Conservation (phyloP, 2,797 vertebrate species). For the Eupleurogrammus muticus region DNA sequence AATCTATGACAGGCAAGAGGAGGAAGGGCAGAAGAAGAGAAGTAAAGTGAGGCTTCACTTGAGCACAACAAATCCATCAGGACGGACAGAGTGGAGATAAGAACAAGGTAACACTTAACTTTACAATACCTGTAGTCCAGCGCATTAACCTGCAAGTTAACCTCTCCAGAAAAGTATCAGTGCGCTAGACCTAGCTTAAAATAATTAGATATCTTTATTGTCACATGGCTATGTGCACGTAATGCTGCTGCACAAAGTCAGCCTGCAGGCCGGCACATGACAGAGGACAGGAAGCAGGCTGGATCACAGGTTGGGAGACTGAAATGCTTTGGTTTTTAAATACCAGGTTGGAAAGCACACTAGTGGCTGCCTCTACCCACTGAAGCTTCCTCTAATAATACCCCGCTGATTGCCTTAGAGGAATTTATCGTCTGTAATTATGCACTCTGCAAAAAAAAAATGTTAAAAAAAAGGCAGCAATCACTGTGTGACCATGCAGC, state of each 20-base stretch:
- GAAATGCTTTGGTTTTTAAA: constrained; percentile 38
- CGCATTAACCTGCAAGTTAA: constrained; percentile 66
- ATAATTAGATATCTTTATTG: constrained; percentile 20
- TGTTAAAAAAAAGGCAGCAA: constrained; percentile 38
- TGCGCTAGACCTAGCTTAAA: constrained; percentile 43
- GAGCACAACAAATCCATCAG: constrained; percentile 62
- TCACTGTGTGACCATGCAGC: constrained; percentile 10
- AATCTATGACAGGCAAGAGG: constrained; percentile 52
- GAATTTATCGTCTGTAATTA: constrained; percentile 74
- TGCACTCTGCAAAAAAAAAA: constrained; percentile 24
- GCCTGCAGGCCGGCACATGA: not conserved
- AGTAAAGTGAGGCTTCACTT: constrained; percentile 44
- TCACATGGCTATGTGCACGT: constrained; percentile 16
- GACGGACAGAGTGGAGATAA: constrained; percentile 53
- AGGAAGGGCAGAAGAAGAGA: constrained; percentile 33
- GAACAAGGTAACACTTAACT: constrained; percentile 66
- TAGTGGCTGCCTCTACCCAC: constrained; percentile 49
- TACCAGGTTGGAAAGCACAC: constrained; percentile 56
- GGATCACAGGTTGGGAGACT: constrained; percentile 18
- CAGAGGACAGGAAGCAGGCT: constrained; percentile 4
- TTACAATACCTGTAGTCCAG: constrained; percentile 51
- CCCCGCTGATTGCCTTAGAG: constrained; percentile 65
- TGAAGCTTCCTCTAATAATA: constrained; percentile 63
- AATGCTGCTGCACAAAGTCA: constrained; percentile 17
- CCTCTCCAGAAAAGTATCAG: constrained; percentile 56